A percentile compares a stretch with the other conserved stretches of the same genome.
Evolutionary conservation across 2,888 invertebrate genomes (phyloP).

Genomic region (Acholoe squamosa): DNA sequence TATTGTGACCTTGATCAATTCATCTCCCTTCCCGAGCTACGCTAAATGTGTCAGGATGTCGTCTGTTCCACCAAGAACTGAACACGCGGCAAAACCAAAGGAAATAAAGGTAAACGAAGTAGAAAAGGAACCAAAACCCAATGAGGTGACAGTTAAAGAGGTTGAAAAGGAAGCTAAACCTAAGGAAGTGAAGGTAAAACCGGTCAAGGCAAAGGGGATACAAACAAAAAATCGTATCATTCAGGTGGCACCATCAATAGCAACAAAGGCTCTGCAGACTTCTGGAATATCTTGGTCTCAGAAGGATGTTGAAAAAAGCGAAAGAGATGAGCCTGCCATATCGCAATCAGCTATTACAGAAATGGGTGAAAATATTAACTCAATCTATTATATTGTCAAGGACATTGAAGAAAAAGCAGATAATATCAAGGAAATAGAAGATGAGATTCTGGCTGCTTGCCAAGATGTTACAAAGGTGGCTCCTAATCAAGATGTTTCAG

Average conservation of each 20-base stretch:
- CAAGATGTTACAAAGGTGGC: neutral
- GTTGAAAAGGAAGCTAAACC: neutral
- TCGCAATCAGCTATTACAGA: neutral
- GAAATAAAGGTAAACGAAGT: neutral
- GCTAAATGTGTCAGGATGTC: neutral
- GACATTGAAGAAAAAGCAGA: constrained; percentile 15
- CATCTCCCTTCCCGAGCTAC: constrained; percentile 23
- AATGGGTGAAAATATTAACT: neutral
- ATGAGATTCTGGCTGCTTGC: neutral
- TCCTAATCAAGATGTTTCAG: neutral
- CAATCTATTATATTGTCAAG: neutral
- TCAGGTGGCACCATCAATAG: neutral
- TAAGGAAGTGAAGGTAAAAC: neutral
- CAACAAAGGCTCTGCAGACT: neutral
- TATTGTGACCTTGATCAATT: constrained; percentile 19
- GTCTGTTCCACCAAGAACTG: neutral
- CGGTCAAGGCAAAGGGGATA: neutral
- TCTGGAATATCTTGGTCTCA: neutral
- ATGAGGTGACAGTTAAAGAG: neutral
- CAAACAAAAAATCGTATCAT: neutral
- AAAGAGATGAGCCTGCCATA: neutral
- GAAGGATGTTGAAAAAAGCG: neutral
- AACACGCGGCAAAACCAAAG: neutral
- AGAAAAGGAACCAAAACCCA: neutral
- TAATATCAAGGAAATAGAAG: constrained; percentile 22